Conservation (phyloP, 1,140 invertebrate genomes). For the Drosophila chauvacae region DNA sequence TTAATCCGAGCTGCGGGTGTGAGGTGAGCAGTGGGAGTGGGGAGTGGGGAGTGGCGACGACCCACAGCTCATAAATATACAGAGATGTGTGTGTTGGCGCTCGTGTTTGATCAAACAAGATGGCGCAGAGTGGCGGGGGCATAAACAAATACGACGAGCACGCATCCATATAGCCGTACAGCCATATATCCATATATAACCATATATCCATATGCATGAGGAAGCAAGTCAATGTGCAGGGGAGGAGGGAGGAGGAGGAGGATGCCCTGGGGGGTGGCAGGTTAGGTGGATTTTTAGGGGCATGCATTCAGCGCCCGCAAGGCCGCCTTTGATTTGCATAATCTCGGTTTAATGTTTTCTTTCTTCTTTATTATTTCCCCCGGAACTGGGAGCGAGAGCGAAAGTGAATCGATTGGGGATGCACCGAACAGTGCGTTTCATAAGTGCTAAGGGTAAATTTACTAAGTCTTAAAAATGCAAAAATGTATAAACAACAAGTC, state of each 20-base stretch:
- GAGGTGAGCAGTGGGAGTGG: neutral
- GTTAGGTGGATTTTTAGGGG: slow-evolving; percentile 14
- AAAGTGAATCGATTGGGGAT: slow-evolving; percentile 29
- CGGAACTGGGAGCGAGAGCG: slow-evolving; percentile 1
- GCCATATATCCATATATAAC: slow-evolving; percentile 8
- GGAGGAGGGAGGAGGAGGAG: neutral
- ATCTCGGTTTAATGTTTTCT: slow-evolving; percentile 64
- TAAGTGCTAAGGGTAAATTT: neutral
- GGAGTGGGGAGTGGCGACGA: slow-evolving; percentile 1
- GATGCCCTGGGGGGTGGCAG: neutral
- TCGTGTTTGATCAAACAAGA: slow-evolving; percentile 77
- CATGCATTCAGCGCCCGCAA: slow-evolving; percentile 43
- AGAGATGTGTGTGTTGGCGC: slow-evolving; percentile 54
- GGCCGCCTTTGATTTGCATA: slow-evolving; percentile 76
- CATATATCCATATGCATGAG: slow-evolving; percentile 66
- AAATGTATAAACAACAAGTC: neutral
- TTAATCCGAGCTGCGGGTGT: slow-evolving; percentile 31
- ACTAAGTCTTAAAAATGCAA: neutral
- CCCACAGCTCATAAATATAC: slow-evolving; percentile 75
- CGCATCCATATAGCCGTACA: slow-evolving; percentile 35
- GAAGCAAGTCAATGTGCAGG: slow-evolving; percentile 61
- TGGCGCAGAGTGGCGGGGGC: slow-evolving; percentile 32
- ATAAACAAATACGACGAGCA: slow-evolving; percentile 59
- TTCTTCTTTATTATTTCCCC: slow-evolving; percentile 22
- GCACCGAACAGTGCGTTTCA: slow-evolving; percentile 11